Evolutionary conservation across 2,888 invertebrate species (phyloP).

Genomic region (Scaeva pyrastri): DNA sequence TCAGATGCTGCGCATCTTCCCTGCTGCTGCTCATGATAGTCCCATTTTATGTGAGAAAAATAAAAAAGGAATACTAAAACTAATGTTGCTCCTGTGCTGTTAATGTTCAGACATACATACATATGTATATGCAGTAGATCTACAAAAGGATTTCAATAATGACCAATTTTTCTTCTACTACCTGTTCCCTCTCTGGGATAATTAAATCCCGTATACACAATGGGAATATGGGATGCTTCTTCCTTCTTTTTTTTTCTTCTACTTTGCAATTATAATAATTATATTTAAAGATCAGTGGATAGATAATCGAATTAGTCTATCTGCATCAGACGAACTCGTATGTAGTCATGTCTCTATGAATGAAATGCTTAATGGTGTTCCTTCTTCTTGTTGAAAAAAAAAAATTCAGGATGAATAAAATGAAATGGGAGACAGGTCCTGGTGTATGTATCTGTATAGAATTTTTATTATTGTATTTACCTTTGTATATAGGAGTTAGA

Average conservation of each 20-base stretch:
- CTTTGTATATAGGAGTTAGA: neutral
- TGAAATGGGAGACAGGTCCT: constrained; percentile 58
- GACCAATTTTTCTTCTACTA: constrained; percentile 41
- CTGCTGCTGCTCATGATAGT: neutral
- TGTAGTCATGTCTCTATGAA: constrained; percentile 43
- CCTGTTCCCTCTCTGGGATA: constrained; percentile 55
- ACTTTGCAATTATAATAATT: constrained; percentile 74
- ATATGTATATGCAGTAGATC: neutral
- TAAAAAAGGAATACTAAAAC: neutral
- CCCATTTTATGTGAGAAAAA: neutral
- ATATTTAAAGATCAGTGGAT: constrained; percentile 72
- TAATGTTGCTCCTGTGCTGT: constrained; percentile 11
- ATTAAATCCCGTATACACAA: constrained; percentile 73
- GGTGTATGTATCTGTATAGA: neutral
- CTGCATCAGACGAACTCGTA: no score
- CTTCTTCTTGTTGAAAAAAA: neutral
- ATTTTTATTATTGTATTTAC: neutral
- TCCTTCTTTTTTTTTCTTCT: constrained; percentile 30
- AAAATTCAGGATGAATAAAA: constrained; percentile 25
- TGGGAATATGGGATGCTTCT: constrained; percentile 49
- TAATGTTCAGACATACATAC: neutral
- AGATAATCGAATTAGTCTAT: constrained; percentile 70
- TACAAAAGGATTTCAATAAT: constrained; percentile 67
- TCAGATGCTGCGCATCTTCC: neutral
- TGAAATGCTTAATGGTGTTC: constrained; percentile 64